Evolutionary conservation across 1,140 invertebrate genomes (phyloP).

Genomic region (Marisa cornuarietis): DNA sequence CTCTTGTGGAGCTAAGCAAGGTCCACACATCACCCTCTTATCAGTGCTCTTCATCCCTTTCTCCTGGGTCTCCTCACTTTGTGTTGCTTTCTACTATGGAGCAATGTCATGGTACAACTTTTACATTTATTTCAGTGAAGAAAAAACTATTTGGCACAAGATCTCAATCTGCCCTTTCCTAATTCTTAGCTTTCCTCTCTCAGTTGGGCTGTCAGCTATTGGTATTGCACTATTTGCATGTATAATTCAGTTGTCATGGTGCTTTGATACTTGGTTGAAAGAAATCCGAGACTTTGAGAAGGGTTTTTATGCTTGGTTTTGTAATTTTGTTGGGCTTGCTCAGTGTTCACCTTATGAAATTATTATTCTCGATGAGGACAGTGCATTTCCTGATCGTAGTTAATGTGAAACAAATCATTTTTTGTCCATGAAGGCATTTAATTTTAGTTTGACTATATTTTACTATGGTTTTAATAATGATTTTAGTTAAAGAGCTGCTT

Average conservation of each 20-base stretch:
- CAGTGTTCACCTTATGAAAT: conserved; percentile 77
- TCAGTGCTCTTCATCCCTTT: conserved; percentile 75
- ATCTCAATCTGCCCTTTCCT: conserved; percentile 74
- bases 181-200: conserved; percentile 78
- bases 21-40: conserved; percentile 76
- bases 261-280: conserved; percentile 75
- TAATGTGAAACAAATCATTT: background rate
- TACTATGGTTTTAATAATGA: too few relatives aligned
- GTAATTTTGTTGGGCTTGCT: conserved; percentile 74
- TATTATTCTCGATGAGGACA: conserved; percentile 59
- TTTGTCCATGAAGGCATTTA: too few relatives aligned
- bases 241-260: conserved; percentile 76
- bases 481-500: too few relatives aligned
- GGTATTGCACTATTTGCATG: conserved; percentile 76
- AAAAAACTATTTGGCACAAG: conserved; percentile 69
- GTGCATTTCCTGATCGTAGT: conserved; percentile 20
- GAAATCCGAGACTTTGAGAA: conserved; percentile 81
- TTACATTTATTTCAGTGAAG: conserved; percentile 77
- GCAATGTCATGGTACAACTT: conserved; percentile 82
- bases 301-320: conserved; percentile 83
- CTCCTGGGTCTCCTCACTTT: conserved; percentile 72
- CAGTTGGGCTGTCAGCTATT: conserved; percentile 74
- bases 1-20: conserved; percentile 72
- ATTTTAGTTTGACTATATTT: too few relatives aligned
- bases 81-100: conserved; percentile 80